Evolutionary conservation across 2,113 vertebrate species (phyloP).

Genomic region (Mandrillus leucophaeus): DNA sequence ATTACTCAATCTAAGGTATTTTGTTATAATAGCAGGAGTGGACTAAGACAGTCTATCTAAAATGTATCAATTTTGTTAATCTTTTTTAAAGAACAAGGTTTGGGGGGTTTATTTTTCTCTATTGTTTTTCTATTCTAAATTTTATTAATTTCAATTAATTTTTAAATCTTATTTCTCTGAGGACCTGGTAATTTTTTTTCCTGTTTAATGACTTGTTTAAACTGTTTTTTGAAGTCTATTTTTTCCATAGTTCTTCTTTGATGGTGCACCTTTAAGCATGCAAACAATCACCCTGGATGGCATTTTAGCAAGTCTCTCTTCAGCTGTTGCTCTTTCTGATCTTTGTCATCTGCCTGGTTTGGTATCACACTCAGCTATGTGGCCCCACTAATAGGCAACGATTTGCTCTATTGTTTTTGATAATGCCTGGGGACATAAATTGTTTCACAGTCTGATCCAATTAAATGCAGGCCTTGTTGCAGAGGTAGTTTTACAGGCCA

Average conservation of each 20-base stretch:
- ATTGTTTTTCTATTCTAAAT: neutral
- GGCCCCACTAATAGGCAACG: neutral
- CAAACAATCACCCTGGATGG: neutral
- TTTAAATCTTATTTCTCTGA: neutral
- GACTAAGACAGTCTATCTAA: neutral
- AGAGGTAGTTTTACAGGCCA: neutral
- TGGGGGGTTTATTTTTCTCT: neutral
- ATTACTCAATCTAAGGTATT: neutral
- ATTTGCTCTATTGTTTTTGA: neutral
- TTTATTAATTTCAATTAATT: neutral
- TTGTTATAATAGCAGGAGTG: neutral
- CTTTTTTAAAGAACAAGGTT: neutral
- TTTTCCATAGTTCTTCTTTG: neutral
- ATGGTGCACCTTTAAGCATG: neutral
- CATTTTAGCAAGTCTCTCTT: neutral
- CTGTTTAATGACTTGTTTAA: neutral
- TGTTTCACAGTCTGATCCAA: neutral
- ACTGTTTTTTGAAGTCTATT: neutral
- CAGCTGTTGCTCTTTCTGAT: neutral
- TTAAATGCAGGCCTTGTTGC: neutral
- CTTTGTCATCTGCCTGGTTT: neutral
- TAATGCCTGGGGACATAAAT: neutral
- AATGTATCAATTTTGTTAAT: neutral
- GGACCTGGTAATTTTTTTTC: neutral
- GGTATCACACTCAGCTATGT: neutral